Percentiles rank a stretch among this genome's conserved stretches.
Conservation (phyloP, 2,797 vertebrate genomes). For the Melopsittacus undulatus region DNA sequence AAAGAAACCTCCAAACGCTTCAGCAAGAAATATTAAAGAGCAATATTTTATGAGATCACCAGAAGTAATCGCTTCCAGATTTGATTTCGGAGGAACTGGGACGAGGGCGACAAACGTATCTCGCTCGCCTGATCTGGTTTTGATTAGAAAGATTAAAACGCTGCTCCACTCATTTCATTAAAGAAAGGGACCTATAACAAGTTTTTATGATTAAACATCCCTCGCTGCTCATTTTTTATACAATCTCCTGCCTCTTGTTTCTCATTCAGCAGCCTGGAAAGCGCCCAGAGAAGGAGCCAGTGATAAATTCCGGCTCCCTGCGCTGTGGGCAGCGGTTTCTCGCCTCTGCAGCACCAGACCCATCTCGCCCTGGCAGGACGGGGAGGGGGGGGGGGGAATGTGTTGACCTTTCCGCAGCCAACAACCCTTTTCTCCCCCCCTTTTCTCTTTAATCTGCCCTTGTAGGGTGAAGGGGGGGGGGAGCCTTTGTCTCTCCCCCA, state of each 20-base stretch:
- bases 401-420: background rate
- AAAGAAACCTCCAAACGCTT: background rate
- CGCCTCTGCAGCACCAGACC: background rate
- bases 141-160: slow-evolving; percentile 74
- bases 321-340: background rate
- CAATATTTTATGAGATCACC: slow-evolving; percentile 67
- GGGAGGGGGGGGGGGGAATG: background rate
- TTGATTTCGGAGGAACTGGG: slow-evolving; percentile 66
- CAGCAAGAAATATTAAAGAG: slow-evolving; percentile 69
- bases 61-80: slow-evolving; percentile 77
- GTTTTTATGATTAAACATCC: slow-evolving; percentile 55
- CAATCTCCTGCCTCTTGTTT: slow-evolving; percentile 14
- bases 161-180: slow-evolving; percentile 51
- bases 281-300: slow-evolving; percentile 8
- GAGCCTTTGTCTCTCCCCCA: background rate
- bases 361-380: background rate
- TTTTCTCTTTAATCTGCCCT: background rate
- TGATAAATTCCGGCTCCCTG: background rate
- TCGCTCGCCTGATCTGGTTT: slow-evolving; percentile 64
- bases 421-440: background rate
- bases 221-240: slow-evolving; percentile 37
- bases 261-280: slow-evolving; percentile 21
- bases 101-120: background rate
- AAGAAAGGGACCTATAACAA: slow-evolving; percentile 49
- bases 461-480: background rate